Percentiles rank a stretch among this genome's conserved stretches.
phyloP scores from a whole-genome alignment of 2,113 vertebrate genomes.

The Nesoenas mayeri region DNA sequence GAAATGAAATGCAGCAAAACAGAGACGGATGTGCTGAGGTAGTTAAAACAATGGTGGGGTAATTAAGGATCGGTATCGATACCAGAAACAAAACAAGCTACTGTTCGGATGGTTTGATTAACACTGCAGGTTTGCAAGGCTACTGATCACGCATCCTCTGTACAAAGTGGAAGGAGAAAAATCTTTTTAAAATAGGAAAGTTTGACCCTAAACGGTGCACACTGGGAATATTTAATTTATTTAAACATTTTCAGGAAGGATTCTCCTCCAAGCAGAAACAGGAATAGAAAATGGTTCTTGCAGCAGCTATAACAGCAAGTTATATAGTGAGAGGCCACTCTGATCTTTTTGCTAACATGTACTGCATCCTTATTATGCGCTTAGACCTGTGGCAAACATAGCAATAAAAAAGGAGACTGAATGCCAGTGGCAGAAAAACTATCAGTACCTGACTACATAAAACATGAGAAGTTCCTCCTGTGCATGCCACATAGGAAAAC shows the following conservation, averaged over 20 bases:
- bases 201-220: not conserved
- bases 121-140: conserved; percentile 17
- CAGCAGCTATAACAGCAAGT: not conserved
- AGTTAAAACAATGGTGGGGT: conserved; percentile 47
- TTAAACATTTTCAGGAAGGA: not conserved
- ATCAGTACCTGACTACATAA: not conserved
- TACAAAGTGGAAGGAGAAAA: not conserved
- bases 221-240: not conserved
- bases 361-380: not conserved
- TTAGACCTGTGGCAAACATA: conserved; percentile 2
- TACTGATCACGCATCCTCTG: not conserved
- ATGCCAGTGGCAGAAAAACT: not conserved
- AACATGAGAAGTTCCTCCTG: not conserved
- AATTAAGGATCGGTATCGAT: conserved; percentile 59
- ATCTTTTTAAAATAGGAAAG: not conserved
- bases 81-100: conserved; percentile 34
- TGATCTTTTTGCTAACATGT: not conserved
- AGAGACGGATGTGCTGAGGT: conserved; percentile 22
- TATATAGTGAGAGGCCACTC: not conserved
- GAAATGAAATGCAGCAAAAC: conserved; percentile 48
- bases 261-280: not conserved
- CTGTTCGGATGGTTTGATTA: conserved; percentile 44
- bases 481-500: not conserved
- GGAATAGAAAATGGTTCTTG: not conserved
- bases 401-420: not conserved